Evolutionary conservation across 2,888 invertebrate species (phyloP), one percentile per base, ranked within the genome.

Genomic region (Drosophila picticornis): DNA sequence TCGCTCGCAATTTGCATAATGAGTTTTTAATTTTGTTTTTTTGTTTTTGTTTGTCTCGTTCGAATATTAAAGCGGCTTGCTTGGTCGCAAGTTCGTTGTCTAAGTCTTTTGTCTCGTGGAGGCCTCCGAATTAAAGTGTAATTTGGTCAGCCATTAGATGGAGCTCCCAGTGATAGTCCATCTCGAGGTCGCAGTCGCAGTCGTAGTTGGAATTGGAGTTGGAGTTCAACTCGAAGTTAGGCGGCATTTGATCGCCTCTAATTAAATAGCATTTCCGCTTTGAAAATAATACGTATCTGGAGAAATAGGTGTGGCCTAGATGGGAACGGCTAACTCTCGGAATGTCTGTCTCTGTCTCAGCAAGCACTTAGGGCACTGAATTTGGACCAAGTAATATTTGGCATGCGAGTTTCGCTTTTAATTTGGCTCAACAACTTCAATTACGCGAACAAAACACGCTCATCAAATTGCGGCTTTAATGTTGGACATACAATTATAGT

Each of bases 1-100:
- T 31, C 58, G 53, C 60, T 71, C 72, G 84, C 81, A 90, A 91
- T 91, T 91, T 91, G 84, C 92, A 92, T 92, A 91, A 91, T 90
- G 89, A 87, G 82, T 90, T 84, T 91, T 91, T 90, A 90, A 91
- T 91, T 90, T 68, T 62, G 10, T 13, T 40, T 25, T 34, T 48
- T n/a, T 48, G 36, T 73, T 71, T 34, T 34, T 34, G 22, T 38
- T n/a, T 56, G 7, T 38, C 29, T 75, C 75, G 72, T 74, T 82
- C 78, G 76, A 72, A 81, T 80, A 85, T 85, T 85, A 88, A 85
- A 77, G 75, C 65, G 32, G 71, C 65, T 52, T n/a, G 51, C 11
- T n/a, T 36, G 29, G 25, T 46, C 25, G 52, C 71, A 69, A 80
- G 83, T 83, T 82, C 40, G 82, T 79, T 85, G 86, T 76, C 88